These are phyloP conservation scores for Pinctada fucata DNA, from an alignment of 2,888 invertebrate genomes.

Conservation along the genomic window DNA sequence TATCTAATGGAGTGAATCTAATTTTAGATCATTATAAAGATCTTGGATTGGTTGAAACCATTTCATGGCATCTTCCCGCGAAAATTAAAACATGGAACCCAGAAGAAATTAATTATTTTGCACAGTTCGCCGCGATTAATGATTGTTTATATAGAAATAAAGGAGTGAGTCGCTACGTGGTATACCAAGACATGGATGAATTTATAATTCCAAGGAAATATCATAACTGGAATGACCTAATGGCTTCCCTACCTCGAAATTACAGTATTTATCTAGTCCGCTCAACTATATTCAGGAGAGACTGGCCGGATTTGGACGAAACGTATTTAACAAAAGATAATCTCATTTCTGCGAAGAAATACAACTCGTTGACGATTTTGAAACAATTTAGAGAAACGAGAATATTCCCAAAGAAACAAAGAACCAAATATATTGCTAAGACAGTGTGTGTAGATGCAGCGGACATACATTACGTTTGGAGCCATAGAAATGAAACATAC, in stretches of 20 bases:
- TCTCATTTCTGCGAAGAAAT: constrained; percentile 41
- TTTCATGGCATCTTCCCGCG: constrained; percentile 70
- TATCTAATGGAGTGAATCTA: constrained; percentile 54
- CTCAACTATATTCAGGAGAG: constrained; percentile 62
- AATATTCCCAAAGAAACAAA: constrained; percentile 40
- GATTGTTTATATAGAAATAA: constrained; percentile 73
- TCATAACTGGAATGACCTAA: constrained; percentile 55
- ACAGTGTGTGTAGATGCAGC: constrained; percentile 51
- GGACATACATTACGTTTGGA: constrained; percentile 61
- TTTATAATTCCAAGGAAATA: constrained; percentile 67
- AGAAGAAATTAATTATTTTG: constrained; percentile 72
- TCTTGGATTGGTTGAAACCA: constrained; percentile 59
- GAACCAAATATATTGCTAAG: constrained; percentile 64
- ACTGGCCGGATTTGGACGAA: constrained; percentile 51
- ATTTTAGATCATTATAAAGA: constrained; percentile 61
- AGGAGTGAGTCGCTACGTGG: constrained; percentile 59
- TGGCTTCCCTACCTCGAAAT: constrained; percentile 24
- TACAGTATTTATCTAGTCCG: constrained; percentile 46
- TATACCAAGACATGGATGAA: constrained; percentile 73
- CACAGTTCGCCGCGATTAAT: constrained; percentile 71
- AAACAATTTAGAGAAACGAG: constrained; percentile 52
- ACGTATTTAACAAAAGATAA: constrained; percentile 40
- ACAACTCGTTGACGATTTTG: constrained; percentile 55
- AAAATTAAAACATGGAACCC: constrained; percentile 49
- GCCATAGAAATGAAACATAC: constrained; percentile 9